Evolutionary conservation across 1,140 invertebrate species (phyloP).

Genomic region (Halictus rubicundus): DNA sequence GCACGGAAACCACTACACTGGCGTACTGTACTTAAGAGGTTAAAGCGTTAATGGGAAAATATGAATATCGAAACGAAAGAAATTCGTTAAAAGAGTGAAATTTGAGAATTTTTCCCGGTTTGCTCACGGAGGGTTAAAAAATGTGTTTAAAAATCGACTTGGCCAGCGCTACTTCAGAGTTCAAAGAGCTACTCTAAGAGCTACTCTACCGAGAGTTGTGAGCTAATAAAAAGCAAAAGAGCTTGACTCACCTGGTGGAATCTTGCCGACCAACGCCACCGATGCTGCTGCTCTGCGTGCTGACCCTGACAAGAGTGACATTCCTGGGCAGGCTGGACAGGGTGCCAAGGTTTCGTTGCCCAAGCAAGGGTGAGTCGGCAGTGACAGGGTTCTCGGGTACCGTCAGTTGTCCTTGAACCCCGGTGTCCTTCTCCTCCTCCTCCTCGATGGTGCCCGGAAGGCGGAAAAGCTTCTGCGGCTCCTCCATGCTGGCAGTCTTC

Average conservation of each 20-base stretch:
- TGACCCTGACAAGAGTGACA: slow-evolving; percentile 71
- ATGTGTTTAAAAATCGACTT: no score
- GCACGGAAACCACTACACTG: no score
- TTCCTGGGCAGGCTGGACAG: slow-evolving; percentile 63
- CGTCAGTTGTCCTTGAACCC: slow-evolving; percentile 26
- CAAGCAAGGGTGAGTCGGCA: slow-evolving; percentile 70
- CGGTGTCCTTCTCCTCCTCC: slow-evolving; percentile 64
- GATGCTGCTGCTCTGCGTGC: slow-evolving; percentile 74
- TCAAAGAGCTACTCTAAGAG: no score
- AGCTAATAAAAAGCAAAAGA: not conserved
- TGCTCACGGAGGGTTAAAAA: no score
- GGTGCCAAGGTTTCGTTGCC: slow-evolving; percentile 46
- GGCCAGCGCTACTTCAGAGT: no score
- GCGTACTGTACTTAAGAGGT: no score
- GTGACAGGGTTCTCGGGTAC: slow-evolving; percentile 51
- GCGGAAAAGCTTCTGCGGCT: slow-evolving; percentile 74
- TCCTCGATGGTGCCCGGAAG: slow-evolving; percentile 77
- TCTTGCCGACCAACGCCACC: slow-evolving; percentile 71
- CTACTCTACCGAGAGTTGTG: not conserved
- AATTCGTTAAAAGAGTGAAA: no score
- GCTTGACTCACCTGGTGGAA: slow-evolving; percentile 66
- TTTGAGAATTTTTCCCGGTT: no score
- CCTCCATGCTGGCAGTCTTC: slow-evolving; percentile 60
- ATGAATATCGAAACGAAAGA: no score
- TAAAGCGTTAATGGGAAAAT: no score